These are phyloP conservation scores for Eristalinus aeneus DNA, from an alignment of 2,888 invertebrate species.

Conservation along the genomic window DNA sequence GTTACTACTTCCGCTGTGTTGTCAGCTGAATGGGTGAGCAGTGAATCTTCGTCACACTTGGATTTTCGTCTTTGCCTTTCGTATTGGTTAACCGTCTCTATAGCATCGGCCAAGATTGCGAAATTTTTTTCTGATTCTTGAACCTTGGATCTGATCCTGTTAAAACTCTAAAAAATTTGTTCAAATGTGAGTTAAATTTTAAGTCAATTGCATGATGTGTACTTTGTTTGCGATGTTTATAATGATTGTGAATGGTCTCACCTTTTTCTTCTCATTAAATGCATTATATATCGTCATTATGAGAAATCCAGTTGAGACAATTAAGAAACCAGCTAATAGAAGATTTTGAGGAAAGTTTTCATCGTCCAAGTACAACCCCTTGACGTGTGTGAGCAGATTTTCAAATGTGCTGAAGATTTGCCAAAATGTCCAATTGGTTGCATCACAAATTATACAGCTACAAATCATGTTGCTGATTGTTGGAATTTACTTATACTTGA, in stretches of 20 bases:
- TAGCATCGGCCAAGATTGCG: not conserved
- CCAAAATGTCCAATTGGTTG: not conserved
- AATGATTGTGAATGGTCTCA: no score
- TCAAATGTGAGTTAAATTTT: not conserved
- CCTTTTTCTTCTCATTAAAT: not conserved
- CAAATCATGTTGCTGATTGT: not conserved
- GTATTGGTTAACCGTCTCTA: not conserved
- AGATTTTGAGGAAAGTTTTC: not conserved
- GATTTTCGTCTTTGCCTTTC: not conserved
- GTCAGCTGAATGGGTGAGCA: no score
- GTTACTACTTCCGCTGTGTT: no score
- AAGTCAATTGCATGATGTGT: no score
- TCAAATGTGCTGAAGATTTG: not conserved
- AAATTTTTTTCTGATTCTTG: not conserved
- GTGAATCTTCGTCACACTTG: not conserved
- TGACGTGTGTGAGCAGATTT: not conserved
- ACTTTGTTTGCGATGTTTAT: not conserved
- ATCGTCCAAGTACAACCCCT: not conserved
- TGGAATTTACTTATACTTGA: not conserved
- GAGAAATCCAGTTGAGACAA: not conserved
- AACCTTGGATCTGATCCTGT: not conserved
- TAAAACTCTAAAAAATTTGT: not conserved
- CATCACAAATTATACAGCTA: not conserved
- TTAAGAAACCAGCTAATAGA: not conserved
- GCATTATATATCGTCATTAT: not conserved